Base-by-base conservation (phyloP, 2,797 vertebrate species). In the Myotis findleyi region DNA sequence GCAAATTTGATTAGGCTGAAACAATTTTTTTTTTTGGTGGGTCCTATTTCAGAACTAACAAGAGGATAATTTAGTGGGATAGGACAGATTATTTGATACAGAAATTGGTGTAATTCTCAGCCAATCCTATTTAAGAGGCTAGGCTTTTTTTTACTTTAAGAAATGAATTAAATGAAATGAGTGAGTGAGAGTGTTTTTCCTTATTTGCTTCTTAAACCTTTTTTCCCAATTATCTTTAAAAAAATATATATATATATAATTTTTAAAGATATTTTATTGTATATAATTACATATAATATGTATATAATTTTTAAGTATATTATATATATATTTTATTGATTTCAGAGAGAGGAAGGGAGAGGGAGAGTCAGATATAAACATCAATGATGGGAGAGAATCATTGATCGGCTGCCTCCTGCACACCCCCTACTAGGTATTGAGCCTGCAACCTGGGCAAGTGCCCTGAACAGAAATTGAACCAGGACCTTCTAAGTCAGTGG, bases 1-100 rank as follows among this genome's bases (percentile, higher is more conserved):
- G 53, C 4, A 84, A 53, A 71, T 90, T 81, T 95, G 87, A 84
- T 87, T 95, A 87, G 47, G 17, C 9, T 88, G 59, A 12, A 90
- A 86, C 3, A 66, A 18, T 47, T 93, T 83, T 73, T 87, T 57
- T 57, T 81, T 73, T 25, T 93, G n/a, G 25, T 62, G 90, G 72
- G 23, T 72, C 95, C 0, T 0, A 49, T 87, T 92, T 93, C 25
- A 69, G 33, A 72, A 75, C 71, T 84, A 90, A 44, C 8, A 95
- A 90, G 71, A 72, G 5, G 75, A 79, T 84, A 71, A 87, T 84
- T 93, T 89, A 87, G 47, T 59, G 57, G n/a, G 49, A 4, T 83
- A 87, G 18, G n/a, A 77, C 30, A 87, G 41, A 55, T 94, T 90
- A 71, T 82, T 44, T 66, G 33, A 66, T 69, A 64, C 55, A 76